Percentiles rank a stretch among this genome's conserved stretches.
These are phyloP conservation scores for Benthosema pterotum DNA, from an alignment of 2,797 vertebrate species.

Conservation along the genomic window DNA sequence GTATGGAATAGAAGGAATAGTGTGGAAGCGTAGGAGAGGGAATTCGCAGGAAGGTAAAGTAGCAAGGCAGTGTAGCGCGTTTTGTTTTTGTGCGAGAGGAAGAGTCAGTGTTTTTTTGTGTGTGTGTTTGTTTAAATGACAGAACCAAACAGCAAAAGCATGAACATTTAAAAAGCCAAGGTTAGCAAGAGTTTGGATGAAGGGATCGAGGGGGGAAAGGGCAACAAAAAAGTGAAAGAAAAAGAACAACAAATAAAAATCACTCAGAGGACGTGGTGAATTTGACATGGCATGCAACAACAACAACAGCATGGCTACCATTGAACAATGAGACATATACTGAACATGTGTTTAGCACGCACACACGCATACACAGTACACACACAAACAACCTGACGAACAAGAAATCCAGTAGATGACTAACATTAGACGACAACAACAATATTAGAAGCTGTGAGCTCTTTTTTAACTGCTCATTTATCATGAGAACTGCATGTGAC, in stretches of 20 bases:
- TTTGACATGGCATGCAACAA: conserved; percentile 66
- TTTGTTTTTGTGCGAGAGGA: conserved; percentile 43
- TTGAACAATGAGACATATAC: conserved; percentile 35
- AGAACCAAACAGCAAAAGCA: conserved; percentile 35
- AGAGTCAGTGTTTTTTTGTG: conserved; percentile 3
- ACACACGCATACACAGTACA: conserved; percentile 20
- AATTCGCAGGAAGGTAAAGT: conserved; percentile 15
- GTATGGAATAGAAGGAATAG: conserved; percentile 15
- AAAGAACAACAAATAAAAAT: conserved; percentile 76
- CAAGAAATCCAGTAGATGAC: conserved; percentile 16
- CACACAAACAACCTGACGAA: conserved; percentile 14
- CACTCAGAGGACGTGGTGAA: conserved; percentile 70
- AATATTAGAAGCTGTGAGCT: conserved; percentile 1
- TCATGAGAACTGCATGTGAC: too few relatives aligned
- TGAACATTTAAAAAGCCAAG: conserved; percentile 46
- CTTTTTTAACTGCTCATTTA: too few relatives aligned
- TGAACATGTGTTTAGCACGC: background rate
- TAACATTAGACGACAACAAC: conserved; percentile 15
- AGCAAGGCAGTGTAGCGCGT: conserved; percentile 40
- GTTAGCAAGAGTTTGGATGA: conserved; percentile 43
- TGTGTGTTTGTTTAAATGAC: conserved; percentile 18
- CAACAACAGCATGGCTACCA: conserved; percentile 52
- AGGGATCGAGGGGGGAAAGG: conserved; percentile 54
- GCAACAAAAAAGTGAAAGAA: conserved; percentile 62
- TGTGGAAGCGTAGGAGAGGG: conserved; percentile 11